Conservation (phyloP, 2,113 vertebrate species). For the Xerus inauris region DNA sequence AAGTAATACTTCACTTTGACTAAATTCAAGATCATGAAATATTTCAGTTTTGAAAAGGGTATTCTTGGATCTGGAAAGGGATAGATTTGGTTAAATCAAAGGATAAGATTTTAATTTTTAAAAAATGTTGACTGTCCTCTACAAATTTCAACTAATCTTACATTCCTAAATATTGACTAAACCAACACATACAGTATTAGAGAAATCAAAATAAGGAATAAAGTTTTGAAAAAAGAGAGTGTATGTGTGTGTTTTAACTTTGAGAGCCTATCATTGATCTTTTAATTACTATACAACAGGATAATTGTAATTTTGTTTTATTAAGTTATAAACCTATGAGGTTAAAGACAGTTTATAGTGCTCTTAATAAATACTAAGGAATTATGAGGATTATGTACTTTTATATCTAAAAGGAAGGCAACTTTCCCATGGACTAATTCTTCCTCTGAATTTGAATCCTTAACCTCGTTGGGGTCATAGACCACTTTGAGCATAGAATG, state of each 20-base stretch:
- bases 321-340: background rate
- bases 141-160: constrained; percentile 31
- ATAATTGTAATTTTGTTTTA: background rate
- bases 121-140: background rate
- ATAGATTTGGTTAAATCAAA: background rate
- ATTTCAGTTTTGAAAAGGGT: background rate
- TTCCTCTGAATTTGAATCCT: constrained; percentile 4
- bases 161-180: background rate
- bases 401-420: background rate
- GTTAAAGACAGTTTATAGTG: background rate
- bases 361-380: constrained; percentile 21
- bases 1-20: constrained; percentile 45
- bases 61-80: constrained; percentile 21
- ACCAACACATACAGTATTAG: background rate
- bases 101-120: background rate
- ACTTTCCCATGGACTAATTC: background rate
- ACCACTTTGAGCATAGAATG: background rate
- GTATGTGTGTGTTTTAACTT: background rate
- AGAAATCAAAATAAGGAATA: background rate
- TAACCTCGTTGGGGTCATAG: background rate
- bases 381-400: background rate
- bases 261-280: background rate
- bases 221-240: background rate
- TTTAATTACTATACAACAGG: background rate
- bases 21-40: background rate